phyloP scores from a whole-genome alignment of 2,113 vertebrate genomes.

The Salvator merianae region DNA sequence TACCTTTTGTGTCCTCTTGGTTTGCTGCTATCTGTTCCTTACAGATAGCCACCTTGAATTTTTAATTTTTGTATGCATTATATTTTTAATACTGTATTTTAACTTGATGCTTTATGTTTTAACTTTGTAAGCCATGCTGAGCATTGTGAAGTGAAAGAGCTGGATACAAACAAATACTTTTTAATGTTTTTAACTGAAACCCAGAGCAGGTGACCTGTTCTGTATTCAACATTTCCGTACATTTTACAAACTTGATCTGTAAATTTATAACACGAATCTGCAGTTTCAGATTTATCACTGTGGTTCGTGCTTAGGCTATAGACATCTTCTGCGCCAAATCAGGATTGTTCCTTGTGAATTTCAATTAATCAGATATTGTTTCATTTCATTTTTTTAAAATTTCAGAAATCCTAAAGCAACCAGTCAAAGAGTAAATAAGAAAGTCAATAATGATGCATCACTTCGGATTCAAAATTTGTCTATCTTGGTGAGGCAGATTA shows the following conservation, averaged over 20 bases:
- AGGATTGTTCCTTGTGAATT: neutral
- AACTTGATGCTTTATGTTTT: no score
- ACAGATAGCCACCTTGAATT: no score
- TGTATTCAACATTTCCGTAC: no score
- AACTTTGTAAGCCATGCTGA: no score
- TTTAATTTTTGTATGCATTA: no score
- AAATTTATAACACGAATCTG: neutral
- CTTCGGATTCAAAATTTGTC: constrained; percentile 94
- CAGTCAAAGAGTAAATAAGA: constrained; percentile 94
- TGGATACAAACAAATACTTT: no score
- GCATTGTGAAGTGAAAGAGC: no score
- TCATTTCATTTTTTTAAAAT: constrained; percentile 32
- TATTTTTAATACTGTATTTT: no score
- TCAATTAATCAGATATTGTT: constrained; percentile 4
- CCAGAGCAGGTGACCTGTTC: no score
- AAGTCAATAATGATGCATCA: constrained; percentile 93
- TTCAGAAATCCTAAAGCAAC: constrained; percentile 90
- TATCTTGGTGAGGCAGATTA: constrained; percentile 92
- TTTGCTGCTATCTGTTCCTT: no score
- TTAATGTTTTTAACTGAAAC: neutral
- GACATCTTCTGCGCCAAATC: neutral
- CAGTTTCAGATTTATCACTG: neutral
- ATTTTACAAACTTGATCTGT: neutral
- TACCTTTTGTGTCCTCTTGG: no score
- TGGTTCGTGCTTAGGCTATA: neutral